Evolutionary conservation across 1,140 invertebrate genomes (phyloP).

Genomic region (Aethina tumida): DNA sequence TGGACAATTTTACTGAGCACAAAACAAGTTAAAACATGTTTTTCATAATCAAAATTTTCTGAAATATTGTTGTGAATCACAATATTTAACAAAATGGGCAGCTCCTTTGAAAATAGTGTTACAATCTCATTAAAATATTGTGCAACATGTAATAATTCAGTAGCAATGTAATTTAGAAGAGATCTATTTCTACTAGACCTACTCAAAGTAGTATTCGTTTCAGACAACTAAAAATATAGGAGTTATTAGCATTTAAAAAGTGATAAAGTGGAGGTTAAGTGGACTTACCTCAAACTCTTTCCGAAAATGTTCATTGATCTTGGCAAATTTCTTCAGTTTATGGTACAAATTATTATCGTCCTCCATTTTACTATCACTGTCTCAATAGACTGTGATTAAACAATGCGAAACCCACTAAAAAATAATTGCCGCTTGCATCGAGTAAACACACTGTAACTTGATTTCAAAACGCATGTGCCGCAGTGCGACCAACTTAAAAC

Average conservation of each 20-base stretch:
- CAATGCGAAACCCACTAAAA: too few relatives aligned
- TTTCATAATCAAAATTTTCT: constrained; percentile 9
- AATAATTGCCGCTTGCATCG: too few relatives aligned
- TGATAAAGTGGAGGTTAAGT: not conserved
- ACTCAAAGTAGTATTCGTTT: constrained; percentile 5
- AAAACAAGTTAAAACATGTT: constrained; percentile 21
- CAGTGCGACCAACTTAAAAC: too few relatives aligned
- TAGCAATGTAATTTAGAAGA: constrained; percentile 19
- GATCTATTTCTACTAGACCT: constrained; percentile 1
- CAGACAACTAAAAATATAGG: constrained; percentile 7
- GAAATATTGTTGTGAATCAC: constrained; percentile 16
- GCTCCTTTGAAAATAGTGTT: constrained; percentile 17
- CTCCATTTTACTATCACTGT: too few relatives aligned
- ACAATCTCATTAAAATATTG: constrained; percentile 21
- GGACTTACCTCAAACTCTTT: constrained; percentile 19
- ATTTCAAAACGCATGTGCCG: too few relatives aligned
- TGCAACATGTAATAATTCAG: constrained; percentile 20
- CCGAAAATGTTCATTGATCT: constrained; percentile 23
- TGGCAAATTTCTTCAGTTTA: constrained; percentile 17
- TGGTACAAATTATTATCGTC: constrained; percentile 3
- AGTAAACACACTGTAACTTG: too few relatives aligned
- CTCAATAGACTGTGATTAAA: too few relatives aligned
- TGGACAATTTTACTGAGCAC: constrained; percentile 20
- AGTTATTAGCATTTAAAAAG: not conserved
- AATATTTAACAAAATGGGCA: constrained; percentile 21